Evolutionary conservation across 2,888 invertebrate species (phyloP).

Genomic region (Mechanitis mazaeus): DNA sequence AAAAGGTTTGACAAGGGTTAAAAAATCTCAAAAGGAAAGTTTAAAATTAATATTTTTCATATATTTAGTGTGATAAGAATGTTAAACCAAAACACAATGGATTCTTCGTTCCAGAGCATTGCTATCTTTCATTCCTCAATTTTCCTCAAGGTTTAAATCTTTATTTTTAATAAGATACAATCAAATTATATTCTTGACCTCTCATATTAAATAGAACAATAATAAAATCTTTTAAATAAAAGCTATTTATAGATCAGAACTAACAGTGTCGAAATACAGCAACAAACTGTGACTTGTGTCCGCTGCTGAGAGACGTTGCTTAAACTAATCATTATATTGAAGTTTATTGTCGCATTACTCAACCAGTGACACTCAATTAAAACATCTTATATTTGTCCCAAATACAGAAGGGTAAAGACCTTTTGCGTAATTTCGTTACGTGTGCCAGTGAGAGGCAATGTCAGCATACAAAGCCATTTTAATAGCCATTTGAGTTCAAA

Average conservation of each 20-base stretch:
- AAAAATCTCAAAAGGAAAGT: too few relatives aligned
- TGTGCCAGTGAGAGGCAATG: slow-evolving; percentile 72
- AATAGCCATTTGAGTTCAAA: slow-evolving; percentile 30
- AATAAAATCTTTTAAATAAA: background rate
- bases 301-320: slow-evolving; percentile 50
- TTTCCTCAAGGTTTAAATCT: too few relatives aligned
- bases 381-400: slow-evolving; percentile 67
- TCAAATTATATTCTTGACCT: too few relatives aligned
- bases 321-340: slow-evolving; percentile 43
- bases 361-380: slow-evolving; percentile 66
- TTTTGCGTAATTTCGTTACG: slow-evolving; percentile 72
- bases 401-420: slow-evolving; percentile 74
- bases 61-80: too few relatives aligned
- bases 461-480: slow-evolving; percentile 59
- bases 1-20: too few relatives aligned
- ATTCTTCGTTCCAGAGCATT: too few relatives aligned
- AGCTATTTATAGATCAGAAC: slow-evolving; percentile 12
- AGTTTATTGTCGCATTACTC: slow-evolving; percentile 47
- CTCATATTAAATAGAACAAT: too few relatives aligned
- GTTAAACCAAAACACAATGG: too few relatives aligned
- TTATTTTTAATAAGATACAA: too few relatives aligned
- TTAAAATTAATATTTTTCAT: too few relatives aligned
- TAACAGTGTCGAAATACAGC: slow-evolving; percentile 41
- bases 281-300: slow-evolving; percentile 35
- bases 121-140: too few relatives aligned